phyloP scores from a whole-genome alignment of 1,140 invertebrate genomes.

The Zaprionus gabonicus region DNA sequence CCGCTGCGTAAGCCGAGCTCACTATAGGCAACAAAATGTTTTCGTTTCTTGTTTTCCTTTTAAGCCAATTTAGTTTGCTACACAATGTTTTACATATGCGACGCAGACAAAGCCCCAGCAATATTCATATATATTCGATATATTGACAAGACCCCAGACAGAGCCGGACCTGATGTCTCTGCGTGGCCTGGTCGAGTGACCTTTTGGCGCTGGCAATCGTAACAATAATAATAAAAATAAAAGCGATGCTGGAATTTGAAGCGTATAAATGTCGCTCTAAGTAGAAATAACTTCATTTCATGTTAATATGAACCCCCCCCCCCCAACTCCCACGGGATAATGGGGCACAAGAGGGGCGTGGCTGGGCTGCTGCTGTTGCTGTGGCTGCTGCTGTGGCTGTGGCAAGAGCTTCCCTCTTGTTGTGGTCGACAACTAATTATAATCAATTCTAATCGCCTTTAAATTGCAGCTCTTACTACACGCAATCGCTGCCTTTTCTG shows the following conservation, averaged over 20 bases:
- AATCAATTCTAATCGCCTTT: slow-evolving; percentile 84
- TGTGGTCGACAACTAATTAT: slow-evolving; percentile 70
- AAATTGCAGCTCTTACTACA: slow-evolving; percentile 72
- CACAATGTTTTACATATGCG: slow-evolving; percentile 1
- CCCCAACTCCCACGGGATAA: slow-evolving; percentile 14
- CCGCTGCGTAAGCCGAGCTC: not conserved
- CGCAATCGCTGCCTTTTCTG: slow-evolving; percentile 62
- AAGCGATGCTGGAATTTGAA: slow-evolving; percentile 49
- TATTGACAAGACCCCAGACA: not conserved
- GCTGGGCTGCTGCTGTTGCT: slow-evolving; percentile 11
- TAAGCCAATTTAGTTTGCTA: slow-evolving; percentile 31
- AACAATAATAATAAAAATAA: slow-evolving; percentile 32
- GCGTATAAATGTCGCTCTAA: slow-evolving; percentile 69
- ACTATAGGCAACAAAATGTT: not conserved
- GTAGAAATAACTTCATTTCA: slow-evolving; percentile 79
- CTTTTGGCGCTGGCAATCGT: slow-evolving; percentile 19
- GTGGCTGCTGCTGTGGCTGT: slow-evolving; percentile 12
- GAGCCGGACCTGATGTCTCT: not conserved
- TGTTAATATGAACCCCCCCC: slow-evolving; percentile 18
- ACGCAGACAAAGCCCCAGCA: too few species aligned
- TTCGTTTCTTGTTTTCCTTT: not conserved
- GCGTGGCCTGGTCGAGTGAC: slow-evolving; percentile 5
- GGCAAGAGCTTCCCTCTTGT: slow-evolving; percentile 25
- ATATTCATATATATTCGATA: slow-evolving; percentile 1
- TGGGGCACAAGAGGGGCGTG: slow-evolving; percentile 4